These are phyloP conservation scores for Tenthredo amoena DNA, from an alignment of 2,888 invertebrate species.

Conservation along the genomic window DNA sequence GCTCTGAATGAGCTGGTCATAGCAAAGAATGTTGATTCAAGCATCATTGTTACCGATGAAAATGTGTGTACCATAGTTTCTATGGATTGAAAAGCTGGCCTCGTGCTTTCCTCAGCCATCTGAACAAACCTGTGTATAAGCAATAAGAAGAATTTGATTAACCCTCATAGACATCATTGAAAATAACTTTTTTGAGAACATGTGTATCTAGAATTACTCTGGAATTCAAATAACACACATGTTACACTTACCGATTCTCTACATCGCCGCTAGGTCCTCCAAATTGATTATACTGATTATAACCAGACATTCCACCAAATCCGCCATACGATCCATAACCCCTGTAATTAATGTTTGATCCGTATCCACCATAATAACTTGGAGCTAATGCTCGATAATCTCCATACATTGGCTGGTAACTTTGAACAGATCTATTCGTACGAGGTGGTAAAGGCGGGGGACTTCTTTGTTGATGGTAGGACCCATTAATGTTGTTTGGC, in stretches of 20 bases:
- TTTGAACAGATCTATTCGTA: constrained; percentile 57
- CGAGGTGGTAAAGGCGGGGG: constrained; percentile 74
- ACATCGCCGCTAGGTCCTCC: constrained; percentile 79
- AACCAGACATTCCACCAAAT: constrained; percentile 60
- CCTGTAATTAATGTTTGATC: constrained; percentile 69
- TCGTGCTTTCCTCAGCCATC: constrained; percentile 93
- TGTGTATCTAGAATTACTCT: not conserved
- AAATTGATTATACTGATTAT: constrained; percentile 64
- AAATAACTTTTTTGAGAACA: not conserved
- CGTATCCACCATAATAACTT: constrained; percentile 69
- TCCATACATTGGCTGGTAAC: constrained; percentile 63
- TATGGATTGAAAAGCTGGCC: constrained; percentile 96
- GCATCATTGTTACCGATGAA: constrained; percentile 96
- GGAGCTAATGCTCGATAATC: constrained; percentile 63
- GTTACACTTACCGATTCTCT: constrained; percentile 81
- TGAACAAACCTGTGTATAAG: constrained; percentile 85
- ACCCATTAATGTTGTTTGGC: constrained; percentile 18
- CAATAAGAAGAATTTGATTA: constrained; percentile 39
- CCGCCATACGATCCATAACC: constrained; percentile 75
- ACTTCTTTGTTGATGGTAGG: constrained; percentile 50
- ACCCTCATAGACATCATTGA: not conserved
- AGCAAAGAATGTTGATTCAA: constrained; percentile 97
- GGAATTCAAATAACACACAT: not conserved
- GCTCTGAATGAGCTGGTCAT: constrained; percentile 97
- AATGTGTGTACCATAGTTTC: constrained; percentile 95